These are phyloP conservation scores for Tethya wilhelma DNA, from an alignment of 37 sponge, comb jelly and placozoan species.

Conservation along the genomic window DNA sequence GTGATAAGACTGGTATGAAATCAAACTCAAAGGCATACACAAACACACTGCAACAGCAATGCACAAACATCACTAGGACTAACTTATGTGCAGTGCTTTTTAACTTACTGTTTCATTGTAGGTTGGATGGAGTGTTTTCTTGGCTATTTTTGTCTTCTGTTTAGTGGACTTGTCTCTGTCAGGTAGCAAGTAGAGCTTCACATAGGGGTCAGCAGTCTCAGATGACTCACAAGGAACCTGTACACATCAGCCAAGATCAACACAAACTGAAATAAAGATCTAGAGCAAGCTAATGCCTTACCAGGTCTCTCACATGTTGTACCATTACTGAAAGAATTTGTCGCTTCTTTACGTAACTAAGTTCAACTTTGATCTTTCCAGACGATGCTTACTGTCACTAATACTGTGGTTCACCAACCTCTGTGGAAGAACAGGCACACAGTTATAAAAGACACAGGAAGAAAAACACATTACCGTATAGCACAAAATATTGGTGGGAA, in stretches of 20 bases:
- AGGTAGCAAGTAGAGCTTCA: conserved; percentile 82
- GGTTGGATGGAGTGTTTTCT: conserved; percentile 81
- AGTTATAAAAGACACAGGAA: not conserved
- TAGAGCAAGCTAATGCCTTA: too few relatives aligned
- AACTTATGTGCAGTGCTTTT: not conserved
- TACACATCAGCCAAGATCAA: too few relatives aligned
- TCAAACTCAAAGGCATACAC: not conserved
- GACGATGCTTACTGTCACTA: too few relatives aligned
- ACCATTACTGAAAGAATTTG: conserved; percentile 54
- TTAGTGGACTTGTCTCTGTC: conserved; percentile 75
- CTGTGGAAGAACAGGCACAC: not conserved
- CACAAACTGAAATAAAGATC: too few relatives aligned
- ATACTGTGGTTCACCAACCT: not conserved
- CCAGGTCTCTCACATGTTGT: conserved; percentile 75
- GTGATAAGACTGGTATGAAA: not conserved
- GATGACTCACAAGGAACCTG: conserved; percentile 61
- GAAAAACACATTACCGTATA: not conserved
- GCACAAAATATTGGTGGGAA: too few relatives aligned
- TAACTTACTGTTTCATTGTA: conserved; percentile 83
- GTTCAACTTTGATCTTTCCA: conserved; percentile 69
- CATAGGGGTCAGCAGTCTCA: conserved; percentile 73
- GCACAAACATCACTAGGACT: not conserved
- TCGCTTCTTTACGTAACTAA: conserved; percentile 38
- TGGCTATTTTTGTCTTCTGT: conserved; percentile 73
- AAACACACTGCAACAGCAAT: not conserved